Evolutionary conservation across 2,113 vertebrate genomes (phyloP), one percentile per base, ranked within the genome.

Genomic region (Misgurnus anguillicaudatus): DNA sequence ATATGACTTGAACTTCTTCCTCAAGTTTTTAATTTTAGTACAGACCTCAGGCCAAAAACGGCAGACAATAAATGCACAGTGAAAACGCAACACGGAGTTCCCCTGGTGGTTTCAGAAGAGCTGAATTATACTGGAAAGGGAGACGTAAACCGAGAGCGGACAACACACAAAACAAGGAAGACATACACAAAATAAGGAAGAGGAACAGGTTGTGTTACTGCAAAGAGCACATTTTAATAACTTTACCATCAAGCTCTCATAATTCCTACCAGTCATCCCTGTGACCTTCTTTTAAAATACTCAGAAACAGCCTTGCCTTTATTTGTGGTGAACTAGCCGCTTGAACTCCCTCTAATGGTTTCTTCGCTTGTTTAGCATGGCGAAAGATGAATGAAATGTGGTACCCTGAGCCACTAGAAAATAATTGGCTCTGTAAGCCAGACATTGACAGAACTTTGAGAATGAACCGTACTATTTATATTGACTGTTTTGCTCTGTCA

Each of bases 1-100:
- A 82, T 82, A 78, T 48, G 41, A 17, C 72, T 76, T 69, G 80
- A 48, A 66, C 73, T 80, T 75, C 64, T 71, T 69, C 45, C 77
- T 61, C 45, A 42, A 31, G 6, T 38, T 10, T 67, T 66, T 36
- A 45, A 41, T 77, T 71, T 53, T 21, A 63, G 47, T 38, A 47
- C 5, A 70, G 38, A 47, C 48, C 66, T 77, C 24, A 53, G 57
- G n/a, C 65, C 57, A 41, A 17, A 38, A 75, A 31, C 13, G 42
- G 48, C 4, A 5, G 24, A 67, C 65, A 75, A 82, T 71, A 65
- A 45, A 77, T 9, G 24, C 63, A 70, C 36, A 6, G 73, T 75
- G 51, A 36, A 72, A 60, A 70, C 42, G 67, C 24, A 71, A 66
- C 51, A 64, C 45, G 64, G 80, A 82, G 61, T 77, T 83, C 63